Conservation (phyloP, 1,140 invertebrate species). For the Melitaea cinxia region DNA sequence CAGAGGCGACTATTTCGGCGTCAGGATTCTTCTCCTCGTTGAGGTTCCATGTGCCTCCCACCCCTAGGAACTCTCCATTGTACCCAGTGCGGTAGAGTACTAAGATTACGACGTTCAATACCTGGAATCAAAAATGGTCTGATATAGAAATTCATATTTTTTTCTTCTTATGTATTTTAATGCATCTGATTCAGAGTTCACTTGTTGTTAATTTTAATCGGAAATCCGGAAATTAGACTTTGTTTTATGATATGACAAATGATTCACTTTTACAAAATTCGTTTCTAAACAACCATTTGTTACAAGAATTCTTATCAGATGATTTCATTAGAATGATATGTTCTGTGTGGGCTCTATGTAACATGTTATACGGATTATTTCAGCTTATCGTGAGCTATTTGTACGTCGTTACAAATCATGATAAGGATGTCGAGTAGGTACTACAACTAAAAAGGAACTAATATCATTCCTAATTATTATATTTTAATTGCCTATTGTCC, state of each 20-base stretch:
- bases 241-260: background rate
- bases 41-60: constrained; percentile 93
- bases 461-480: constrained; percentile 14
- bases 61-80: constrained; percentile 90
- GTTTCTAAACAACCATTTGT: background rate
- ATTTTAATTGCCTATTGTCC: constrained; percentile 34
- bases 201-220: background rate
- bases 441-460: constrained; percentile 18
- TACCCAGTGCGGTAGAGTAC: constrained; percentile 92
- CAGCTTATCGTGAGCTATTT: background rate
- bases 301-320: constrained; percentile 17
- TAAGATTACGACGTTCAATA: constrained; percentile 90
- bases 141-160: background rate
- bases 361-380: background rate
- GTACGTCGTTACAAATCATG: background rate
- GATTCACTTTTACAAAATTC: constrained; percentile 1
- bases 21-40: constrained; percentile 93
- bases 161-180: no score
- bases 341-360: background rate
- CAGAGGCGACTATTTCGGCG: constrained; percentile 91
- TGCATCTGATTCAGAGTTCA: background rate
- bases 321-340: constrained; percentile 28
- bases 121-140: constrained; percentile 78
- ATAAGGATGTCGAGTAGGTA: constrained; percentile 24
- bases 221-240: background rate